Base-by-base conservation (phyloP, 1,140 invertebrate species). In the Diorhabda sublineata region DNA sequence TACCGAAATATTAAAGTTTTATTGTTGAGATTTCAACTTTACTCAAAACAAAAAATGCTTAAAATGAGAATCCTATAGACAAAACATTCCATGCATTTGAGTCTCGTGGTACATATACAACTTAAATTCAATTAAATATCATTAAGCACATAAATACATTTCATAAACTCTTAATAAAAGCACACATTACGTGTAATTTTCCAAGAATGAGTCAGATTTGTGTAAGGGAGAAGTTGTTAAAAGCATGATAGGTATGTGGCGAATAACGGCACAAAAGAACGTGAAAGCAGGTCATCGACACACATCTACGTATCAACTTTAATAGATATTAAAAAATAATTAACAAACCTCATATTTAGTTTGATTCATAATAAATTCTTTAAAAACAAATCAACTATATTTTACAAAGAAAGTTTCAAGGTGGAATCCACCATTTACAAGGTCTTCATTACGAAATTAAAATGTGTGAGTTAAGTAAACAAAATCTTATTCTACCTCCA, bases 171-270 rank as follows among this genome's bases (percentile, higher is more conserved):
- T 26, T 4, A 52, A 8, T 52, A 52, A 52, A 52, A 52, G 47
- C n/a, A n/a, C 6, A 52, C n/a, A 52, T 52, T 6, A 52, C 47
- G 47, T 52, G 47, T 52, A 52, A 52, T 8, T 52, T 52, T 52
- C 47, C 47, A 52, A 52, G 47, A 52, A 52, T 52, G 47, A 52
- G 3, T 52, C 47, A 52, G 47, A 52, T 52, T 52, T 52, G 47
- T 52, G 47, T n/a, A 52, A 52, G 47, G 47, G 47, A 52, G 47
- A 52, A 52, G n/a, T 52, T 52, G n/a, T 52, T 52, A 52, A 52
- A 52, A 52, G 47, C 47, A 52, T 52, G 47, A 52, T 3, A 52
- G 47, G 47, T 52, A 52, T 52, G 47, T 52, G 47, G 47, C 47
- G 47, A 52, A 52, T 52, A 52, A 52, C 47, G 47, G 47, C 47